Percentiles rank a stretch among this genome's conserved stretches.
phyloP scores from a whole-genome alignment of 2,113 vertebrate genomes.

The Brienomyrus brachyistius region DNA sequence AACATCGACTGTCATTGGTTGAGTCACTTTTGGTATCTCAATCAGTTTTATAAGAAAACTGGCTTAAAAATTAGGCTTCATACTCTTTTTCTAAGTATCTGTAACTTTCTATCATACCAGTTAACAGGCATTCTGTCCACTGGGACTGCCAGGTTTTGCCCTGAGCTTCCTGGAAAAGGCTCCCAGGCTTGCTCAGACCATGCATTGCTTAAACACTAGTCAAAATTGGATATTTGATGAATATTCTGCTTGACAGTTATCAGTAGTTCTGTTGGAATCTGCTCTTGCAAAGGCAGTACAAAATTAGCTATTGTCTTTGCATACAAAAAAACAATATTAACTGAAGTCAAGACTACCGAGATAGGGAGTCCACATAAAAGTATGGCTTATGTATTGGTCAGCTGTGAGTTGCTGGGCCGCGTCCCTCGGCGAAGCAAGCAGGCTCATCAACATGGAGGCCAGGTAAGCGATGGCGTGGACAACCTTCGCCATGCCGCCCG shows the following conservation, averaged over 20 bases:
- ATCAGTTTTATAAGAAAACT: background rate
- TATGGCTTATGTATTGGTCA: constrained; percentile 69
- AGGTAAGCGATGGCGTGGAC: constrained; percentile 67
- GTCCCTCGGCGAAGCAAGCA: constrained; percentile 62
- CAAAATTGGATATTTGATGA: background rate
- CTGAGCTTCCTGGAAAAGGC: background rate
- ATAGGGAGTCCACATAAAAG: constrained; percentile 62
- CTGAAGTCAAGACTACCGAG: constrained; percentile 51
- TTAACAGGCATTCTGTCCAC: background rate
- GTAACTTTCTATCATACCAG: background rate
- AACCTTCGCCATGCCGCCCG: constrained; percentile 56
- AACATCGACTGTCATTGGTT: background rate
- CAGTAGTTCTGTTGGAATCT: background rate
- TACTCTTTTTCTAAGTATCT: background rate
- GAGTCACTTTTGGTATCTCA: background rate
- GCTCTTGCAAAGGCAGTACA: background rate
- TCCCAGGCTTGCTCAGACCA: background rate
- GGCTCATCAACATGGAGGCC: constrained; percentile 52
- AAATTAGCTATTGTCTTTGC: constrained; percentile 38
- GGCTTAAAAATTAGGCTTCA: background rate
- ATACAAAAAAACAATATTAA: background rate
- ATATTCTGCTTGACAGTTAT: background rate
- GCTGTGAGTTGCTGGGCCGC: constrained; percentile 51
- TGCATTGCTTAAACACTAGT: background rate
- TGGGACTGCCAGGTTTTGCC: background rate